Percentiles rank a stretch among this genome's conserved stretches.
Conservation (phyloP, 2,888 invertebrate genomes). For the Gastrophysa polygoni region DNA sequence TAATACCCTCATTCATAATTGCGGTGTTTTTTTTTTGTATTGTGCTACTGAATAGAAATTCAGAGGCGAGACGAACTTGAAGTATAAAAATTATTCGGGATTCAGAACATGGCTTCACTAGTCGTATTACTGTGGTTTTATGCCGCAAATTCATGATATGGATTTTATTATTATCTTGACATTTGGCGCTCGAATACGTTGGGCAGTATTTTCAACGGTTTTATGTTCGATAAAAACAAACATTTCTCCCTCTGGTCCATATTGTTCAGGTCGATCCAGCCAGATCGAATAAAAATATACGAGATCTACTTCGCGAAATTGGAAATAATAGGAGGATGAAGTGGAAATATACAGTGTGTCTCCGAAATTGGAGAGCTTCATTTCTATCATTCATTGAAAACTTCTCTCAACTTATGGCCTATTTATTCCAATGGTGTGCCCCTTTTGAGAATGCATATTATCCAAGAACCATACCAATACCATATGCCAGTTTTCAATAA, state of each 20-base stretch:
- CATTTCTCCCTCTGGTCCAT: background rate
- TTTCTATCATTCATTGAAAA: too few species aligned
- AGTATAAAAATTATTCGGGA: background rate
- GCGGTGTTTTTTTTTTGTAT: too few species aligned
- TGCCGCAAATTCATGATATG: conserved; percentile 13
- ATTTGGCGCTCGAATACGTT: conserved; percentile 16
- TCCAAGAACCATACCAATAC: too few species aligned
- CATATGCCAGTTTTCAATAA: too few species aligned
- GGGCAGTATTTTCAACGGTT: conserved; percentile 3
- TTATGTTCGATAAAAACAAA: background rate
- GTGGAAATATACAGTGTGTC: too few species aligned
- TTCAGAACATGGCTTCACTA: background rate
- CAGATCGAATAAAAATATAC: background rate
- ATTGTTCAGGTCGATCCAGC: background rate
- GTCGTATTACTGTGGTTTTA: background rate
- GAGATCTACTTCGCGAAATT: background rate
- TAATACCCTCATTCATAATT: too few species aligned
- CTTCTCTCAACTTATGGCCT: too few species aligned
- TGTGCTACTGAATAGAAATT: background rate
- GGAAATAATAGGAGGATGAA: too few species aligned
- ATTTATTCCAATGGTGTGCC: too few species aligned
- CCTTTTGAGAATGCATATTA: too few species aligned
- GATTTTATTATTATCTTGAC: conserved; percentile 23
- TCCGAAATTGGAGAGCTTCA: too few species aligned
- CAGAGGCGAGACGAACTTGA: background rate